Conservation (phyloP, 1,140 invertebrate genomes). For the Zaprionus tsacasi region DNA sequence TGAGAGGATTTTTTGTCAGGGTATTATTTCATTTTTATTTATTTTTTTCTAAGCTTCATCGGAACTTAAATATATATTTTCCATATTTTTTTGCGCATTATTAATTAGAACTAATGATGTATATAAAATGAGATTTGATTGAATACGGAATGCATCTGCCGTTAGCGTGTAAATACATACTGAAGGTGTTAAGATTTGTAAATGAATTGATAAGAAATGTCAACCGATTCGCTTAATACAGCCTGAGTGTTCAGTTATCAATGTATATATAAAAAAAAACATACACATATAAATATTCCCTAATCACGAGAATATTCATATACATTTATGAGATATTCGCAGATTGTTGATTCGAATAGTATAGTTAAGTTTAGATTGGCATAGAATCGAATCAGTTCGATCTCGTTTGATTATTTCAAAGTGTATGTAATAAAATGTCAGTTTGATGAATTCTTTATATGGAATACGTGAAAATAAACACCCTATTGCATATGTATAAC, state of each 20-base stretch:
- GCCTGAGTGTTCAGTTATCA: not conserved
- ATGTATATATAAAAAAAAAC: constrained; percentile 1
- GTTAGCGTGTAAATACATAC: constrained; percentile 69
- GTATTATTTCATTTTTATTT: not conserved
- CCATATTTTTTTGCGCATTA: constrained; percentile 22
- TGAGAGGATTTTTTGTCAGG: not conserved
- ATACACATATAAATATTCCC: not conserved
- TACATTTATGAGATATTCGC: constrained; percentile 14
- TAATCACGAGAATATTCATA: not conserved
- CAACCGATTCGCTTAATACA: constrained; percentile 6
- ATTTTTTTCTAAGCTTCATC: constrained; percentile 12
- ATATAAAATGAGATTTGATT: constrained; percentile 1
- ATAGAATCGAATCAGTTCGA: constrained; percentile 21
- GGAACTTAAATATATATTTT: not conserved
- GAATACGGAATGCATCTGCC: constrained; percentile 55
- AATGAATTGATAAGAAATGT: constrained; percentile 68
- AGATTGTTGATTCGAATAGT: constrained; percentile 51
- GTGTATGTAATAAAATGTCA: constrained; percentile 48
- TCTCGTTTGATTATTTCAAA: constrained; percentile 56
- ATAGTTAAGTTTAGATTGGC: constrained; percentile 63
- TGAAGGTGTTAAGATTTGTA: constrained; percentile 65
- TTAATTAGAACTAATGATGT: constrained; percentile 38
- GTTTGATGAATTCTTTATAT: constrained; percentile 69
- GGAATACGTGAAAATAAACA: constrained; percentile 27
- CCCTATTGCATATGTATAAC: not conserved